Conservation (phyloP, 2,888 invertebrate species). For the Neoitamus cyanurus region DNA sequence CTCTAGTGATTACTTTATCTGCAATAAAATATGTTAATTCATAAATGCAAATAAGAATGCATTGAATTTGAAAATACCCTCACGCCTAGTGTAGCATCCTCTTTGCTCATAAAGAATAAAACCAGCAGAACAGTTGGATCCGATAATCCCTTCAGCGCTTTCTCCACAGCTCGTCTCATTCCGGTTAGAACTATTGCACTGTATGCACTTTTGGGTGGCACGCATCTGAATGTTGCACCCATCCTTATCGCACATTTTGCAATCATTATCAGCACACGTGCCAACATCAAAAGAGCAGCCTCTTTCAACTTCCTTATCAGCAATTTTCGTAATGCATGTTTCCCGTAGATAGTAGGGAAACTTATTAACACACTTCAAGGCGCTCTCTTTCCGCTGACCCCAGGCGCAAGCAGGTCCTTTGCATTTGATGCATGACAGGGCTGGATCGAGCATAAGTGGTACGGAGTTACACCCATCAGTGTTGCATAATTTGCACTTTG, state of each 20-base stretch:
- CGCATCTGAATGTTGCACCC: constrained; percentile 53
- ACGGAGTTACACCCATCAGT: constrained; percentile 52
- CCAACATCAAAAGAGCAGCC: constrained; percentile 54
- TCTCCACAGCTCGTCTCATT: constrained; percentile 48
- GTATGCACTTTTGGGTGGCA: constrained; percentile 53
- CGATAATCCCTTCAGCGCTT: constrained; percentile 41
- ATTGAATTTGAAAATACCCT: constrained; percentile 49
- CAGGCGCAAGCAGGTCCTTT: constrained; percentile 50
- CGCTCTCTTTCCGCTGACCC: constrained; percentile 46
- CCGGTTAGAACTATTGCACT: constrained; percentile 50
- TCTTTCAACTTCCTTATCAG: constrained; percentile 49
- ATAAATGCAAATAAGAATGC: background rate
- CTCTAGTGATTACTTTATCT: constrained; percentile 2
- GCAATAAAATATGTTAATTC: no score
- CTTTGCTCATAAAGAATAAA: constrained; percentile 50
- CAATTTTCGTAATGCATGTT: constrained; percentile 51
- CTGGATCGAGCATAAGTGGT: constrained; percentile 50
- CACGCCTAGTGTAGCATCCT: constrained; percentile 53
- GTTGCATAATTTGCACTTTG: constrained; percentile 9
- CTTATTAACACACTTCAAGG: constrained; percentile 49
- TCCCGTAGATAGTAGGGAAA: constrained; percentile 53
- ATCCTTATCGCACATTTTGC: constrained; percentile 46
- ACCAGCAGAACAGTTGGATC: constrained; percentile 49
- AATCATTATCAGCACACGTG: constrained; percentile 49
- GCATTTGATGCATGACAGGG: constrained; percentile 54